Evolutionary conservation across 2,113 vertebrate species (phyloP), one percentile per base, ranked within the genome.

Genomic region (Coturnix japonica): DNA sequence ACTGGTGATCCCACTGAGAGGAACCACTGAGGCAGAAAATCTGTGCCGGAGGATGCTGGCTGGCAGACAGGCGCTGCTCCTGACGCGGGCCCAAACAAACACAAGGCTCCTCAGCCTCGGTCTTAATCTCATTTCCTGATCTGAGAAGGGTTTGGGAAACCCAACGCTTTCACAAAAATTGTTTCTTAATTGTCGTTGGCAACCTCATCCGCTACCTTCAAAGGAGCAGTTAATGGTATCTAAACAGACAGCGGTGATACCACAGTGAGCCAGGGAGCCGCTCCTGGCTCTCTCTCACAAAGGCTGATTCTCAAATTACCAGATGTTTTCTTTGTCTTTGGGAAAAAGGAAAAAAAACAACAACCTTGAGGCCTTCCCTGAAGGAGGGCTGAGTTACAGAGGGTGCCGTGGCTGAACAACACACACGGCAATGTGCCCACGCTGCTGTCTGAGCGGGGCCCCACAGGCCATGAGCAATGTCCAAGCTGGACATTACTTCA

Each of bases 11-110:
- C 95, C 94, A 96, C 95, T 87, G 96, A 97, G 94, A 95, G 89
- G 91, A 96, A 93, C 93, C 75, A 97, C 93, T 93, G 96, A 97
- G 97, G 91, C 89, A 94, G 95, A 96, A 96, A 97, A 95, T 87
- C 88, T 44, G 91, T 78, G 73, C 95, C 81, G 81, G 81, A 60
- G 88, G 60, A 51, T 74, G 89, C 90, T 91, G 80, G 81, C 88
- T 96, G 95, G 95, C 95, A 95, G 95, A 95, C 75, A 31, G 54
- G 53, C 53, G 18, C 53, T 56, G 53, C 53, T 56, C 54, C 54
- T 56, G 54, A 30, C 15, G 54, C 90, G 65, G 85, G 91, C 93
- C 93, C 94, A 90, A 79, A 94, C 73, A 76, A 95, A 95, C 95
- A 96, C 74, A 37, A 16, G 57, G 88, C 94, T 91, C 88, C 93